Base-by-base conservation (phyloP, 2,113 vertebrate genomes). In the Thamnaconus septentrionalis region DNA sequence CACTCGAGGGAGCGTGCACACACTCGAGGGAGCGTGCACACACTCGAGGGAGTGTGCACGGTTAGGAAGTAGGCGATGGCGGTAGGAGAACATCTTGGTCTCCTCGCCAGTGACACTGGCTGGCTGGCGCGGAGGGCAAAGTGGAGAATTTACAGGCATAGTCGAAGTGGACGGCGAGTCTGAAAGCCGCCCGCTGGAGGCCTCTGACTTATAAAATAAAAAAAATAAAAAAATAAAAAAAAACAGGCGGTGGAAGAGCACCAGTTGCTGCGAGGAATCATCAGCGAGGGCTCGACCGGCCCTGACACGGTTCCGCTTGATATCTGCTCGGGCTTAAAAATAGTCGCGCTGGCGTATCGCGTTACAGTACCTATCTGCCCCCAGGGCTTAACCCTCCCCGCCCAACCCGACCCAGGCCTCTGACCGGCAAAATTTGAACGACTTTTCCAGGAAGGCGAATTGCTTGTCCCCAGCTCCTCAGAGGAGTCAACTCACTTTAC, bases 311-410 rank as follows among this genome's bases (percentile, higher is more conserved):
- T 31, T 68, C 56, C 55, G 68, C 46, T 68, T 64, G 68, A 64
- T 58, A 72, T 69, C 70, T 73, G 74, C 59, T 69, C 50, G 48
- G 18, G 12, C 54, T 63, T 55, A 65, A 73, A 75, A 72, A 52
- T 7, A n/a, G 63, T 57, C 69, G 59, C 59, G 44, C 50, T 66
- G 46, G 18, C 68, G 64, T 66, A 41, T 73, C 71, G 53, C 65
- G 56, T 57, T 64, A 63, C 61, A 74, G 64, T 78, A 78, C 83
- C 83, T n/a, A n/a, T n/a, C n/a, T n/a, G n/a, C n/a, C n/a, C n/a
- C n/a, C n/a, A n/a, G n/a, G n/a, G n/a, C n/a, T n/a, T n/a, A n/a
- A n/a, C n/a, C n/a, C n/a, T n/a, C n/a, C n/a, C 11, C 44, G 5
- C 44, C 44, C 5, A 45, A 45, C 44, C 7, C 7, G 1, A 31